Conservation (phyloP, 2,797 vertebrate genomes). For the Poecilia wingei region DNA sequence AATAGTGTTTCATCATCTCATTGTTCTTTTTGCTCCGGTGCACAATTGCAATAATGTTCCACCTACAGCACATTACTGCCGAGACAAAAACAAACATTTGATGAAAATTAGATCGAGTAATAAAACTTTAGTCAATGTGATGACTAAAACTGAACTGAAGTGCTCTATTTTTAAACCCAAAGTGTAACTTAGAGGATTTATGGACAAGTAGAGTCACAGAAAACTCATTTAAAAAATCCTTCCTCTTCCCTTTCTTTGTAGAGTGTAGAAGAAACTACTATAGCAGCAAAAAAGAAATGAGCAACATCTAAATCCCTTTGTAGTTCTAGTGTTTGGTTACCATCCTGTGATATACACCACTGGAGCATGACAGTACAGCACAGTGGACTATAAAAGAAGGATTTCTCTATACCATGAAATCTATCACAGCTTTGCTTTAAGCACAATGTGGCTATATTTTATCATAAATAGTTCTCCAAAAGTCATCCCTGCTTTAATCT, state of each 20-base stretch:
- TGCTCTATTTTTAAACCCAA: neutral
- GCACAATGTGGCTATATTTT: neutral
- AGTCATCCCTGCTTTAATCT: neutral
- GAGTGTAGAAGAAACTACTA: neutral
- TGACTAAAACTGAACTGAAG: neutral
- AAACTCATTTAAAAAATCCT: neutral
- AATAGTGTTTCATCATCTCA: neutral
- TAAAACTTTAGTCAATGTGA: slow-evolving; percentile 4
- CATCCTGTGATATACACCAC: neutral
- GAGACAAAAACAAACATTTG: neutral
- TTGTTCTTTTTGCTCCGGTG: neutral
- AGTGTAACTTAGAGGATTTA: neutral
- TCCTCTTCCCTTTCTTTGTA: neutral
- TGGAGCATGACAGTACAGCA: neutral
- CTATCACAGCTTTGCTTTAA: neutral
- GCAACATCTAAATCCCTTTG: slow-evolving; percentile 3
- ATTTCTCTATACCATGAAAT: neutral
- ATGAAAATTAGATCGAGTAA: neutral
- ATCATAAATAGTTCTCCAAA: neutral
- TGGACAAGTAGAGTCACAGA: neutral
- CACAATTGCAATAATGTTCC: neutral
- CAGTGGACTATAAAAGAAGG: neutral
- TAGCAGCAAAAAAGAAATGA: neutral
- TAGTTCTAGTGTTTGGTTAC: neutral
- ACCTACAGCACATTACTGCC: neutral